Percentiles rank a stretch among this genome's conserved stretches.
These are phyloP conservation scores for Cataglyphis altisquamis DNA, from an alignment of 2,888 invertebrate species.

Conservation along the genomic window DNA sequence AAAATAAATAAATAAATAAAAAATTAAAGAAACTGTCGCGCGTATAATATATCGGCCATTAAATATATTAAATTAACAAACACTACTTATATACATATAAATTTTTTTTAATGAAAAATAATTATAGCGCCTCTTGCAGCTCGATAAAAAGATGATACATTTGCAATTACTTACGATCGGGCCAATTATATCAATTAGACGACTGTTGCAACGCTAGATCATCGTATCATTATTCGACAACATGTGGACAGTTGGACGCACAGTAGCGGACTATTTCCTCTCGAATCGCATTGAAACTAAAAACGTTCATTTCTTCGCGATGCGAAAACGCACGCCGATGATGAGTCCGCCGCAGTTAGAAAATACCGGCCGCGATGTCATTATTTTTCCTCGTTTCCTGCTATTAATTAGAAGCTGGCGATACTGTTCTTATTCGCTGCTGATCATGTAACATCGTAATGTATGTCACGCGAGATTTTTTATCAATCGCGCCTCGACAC, in stretches of 20 bases:
- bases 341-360: slow-evolving; percentile 5
- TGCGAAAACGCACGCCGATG: slow-evolving; percentile 3
- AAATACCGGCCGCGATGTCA: background rate
- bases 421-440: slow-evolving; percentile 15
- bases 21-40: background rate
- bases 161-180: slow-evolving; percentile 15
- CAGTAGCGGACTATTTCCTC: slow-evolving; percentile 9
- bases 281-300: slow-evolving; percentile 4
- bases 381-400: slow-evolving; percentile 43
- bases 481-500: slow-evolving; percentile 8
- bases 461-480: slow-evolving; percentile 37
- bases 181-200: slow-evolving; percentile 40
- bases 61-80: background rate
- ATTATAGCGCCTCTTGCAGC: background rate
- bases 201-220: slow-evolving; percentile 4
- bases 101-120: background rate
- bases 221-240: slow-evolving; percentile 20
- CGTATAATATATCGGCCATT: background rate
- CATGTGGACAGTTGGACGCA: background rate
- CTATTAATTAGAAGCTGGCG: slow-evolving; percentile 29
- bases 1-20: too few relatives aligned
- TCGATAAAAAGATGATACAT: slow-evolving; percentile 7
- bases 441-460: slow-evolving; percentile 30
- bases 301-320: slow-evolving; percentile 24
- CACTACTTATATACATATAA: too few relatives aligned